phyloP scores from a whole-genome alignment of 2,113 vertebrate genomes.

The Notarius lentiginosus region DNA sequence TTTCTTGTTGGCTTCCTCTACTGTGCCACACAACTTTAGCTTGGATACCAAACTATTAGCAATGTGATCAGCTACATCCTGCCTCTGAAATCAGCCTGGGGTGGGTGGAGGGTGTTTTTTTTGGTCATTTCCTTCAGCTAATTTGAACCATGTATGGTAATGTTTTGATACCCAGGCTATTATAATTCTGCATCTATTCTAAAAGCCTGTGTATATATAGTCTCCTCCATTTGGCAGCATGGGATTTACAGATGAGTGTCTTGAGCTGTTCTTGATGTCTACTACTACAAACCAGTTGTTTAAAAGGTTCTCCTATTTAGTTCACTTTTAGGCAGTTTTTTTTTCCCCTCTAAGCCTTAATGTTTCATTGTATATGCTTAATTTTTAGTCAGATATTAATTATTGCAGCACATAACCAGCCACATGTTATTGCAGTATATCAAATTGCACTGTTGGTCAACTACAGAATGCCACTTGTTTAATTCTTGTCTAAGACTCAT shows the following conservation, averaged over 20 bases:
- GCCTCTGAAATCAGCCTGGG: neutral
- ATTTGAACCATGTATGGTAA: neutral
- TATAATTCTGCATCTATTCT: neutral
- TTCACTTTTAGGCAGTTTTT: neutral
- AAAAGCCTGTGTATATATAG: neutral
- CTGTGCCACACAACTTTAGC: neutral
- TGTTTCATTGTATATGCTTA: conserved; percentile 31
- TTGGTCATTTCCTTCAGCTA: neutral
- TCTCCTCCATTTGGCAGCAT: conserved; percentile 1
- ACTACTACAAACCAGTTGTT: neutral
- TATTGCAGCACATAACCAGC: neutral
- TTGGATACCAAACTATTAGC: neutral
- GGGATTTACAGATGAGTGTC: conserved; percentile 2
- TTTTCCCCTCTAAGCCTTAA: conserved; percentile 43
- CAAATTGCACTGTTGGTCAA: conserved; percentile 14
- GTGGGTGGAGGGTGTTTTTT: neutral
- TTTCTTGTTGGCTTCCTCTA: conserved; percentile 41
- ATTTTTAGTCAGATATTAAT: conserved; percentile 12
- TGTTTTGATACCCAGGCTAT: neutral
- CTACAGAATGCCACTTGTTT: conserved; percentile 44
- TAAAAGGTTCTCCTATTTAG: neutral
- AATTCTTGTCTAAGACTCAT: conserved; percentile 25
- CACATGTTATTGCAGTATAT: neutral
- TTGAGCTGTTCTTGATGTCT: conserved; percentile 18
- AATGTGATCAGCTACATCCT: neutral